Conservation (phyloP, 2,888 invertebrate species). For the Dicycla oo region DNA sequence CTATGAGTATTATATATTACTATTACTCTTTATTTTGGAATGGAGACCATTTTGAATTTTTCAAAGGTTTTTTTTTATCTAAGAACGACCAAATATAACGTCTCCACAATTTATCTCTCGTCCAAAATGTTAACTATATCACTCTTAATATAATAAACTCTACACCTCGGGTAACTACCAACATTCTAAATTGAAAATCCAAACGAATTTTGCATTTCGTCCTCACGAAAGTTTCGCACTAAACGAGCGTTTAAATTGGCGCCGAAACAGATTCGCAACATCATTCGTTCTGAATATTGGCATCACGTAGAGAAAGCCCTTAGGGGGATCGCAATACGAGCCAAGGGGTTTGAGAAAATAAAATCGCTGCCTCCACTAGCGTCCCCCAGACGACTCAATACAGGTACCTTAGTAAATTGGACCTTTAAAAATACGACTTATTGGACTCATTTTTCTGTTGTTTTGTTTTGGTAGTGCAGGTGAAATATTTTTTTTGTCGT, state of each 20-base stretch:
- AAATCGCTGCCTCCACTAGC: conserved; percentile 84
- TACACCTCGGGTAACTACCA: conserved; percentile 68
- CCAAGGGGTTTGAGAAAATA: conserved; percentile 80
- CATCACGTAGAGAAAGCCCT: conserved; percentile 86
- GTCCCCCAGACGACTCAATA: conserved; percentile 84
- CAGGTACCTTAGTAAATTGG: conserved; percentile 85
- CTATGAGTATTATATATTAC: background rate
- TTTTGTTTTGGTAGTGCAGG: conserved; percentile 43
- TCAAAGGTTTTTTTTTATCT: background rate
- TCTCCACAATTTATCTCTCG: background rate
- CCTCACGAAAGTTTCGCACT: conserved; percentile 74
- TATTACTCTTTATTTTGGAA: background rate
- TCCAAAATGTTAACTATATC: conserved; percentile 1
- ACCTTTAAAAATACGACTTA: conserved; percentile 76
- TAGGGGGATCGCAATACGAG: conserved; percentile 83
- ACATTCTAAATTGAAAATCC: conserved; percentile 79
- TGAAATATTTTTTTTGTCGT: conserved; percentile 16
- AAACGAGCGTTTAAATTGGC: conserved; percentile 81
- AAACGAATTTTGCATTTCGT: conserved; percentile 72
- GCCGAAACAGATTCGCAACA: conserved; percentile 85
- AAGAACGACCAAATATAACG: conserved; percentile 5
- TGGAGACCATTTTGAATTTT: background rate
- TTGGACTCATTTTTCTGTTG: conserved; percentile 56
- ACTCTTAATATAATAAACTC: conserved; percentile 52
- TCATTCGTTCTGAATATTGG: conserved; percentile 88